Evolutionary conservation across 2,888 invertebrate genomes (phyloP).

Genomic region (Pollenia angustigena): DNA sequence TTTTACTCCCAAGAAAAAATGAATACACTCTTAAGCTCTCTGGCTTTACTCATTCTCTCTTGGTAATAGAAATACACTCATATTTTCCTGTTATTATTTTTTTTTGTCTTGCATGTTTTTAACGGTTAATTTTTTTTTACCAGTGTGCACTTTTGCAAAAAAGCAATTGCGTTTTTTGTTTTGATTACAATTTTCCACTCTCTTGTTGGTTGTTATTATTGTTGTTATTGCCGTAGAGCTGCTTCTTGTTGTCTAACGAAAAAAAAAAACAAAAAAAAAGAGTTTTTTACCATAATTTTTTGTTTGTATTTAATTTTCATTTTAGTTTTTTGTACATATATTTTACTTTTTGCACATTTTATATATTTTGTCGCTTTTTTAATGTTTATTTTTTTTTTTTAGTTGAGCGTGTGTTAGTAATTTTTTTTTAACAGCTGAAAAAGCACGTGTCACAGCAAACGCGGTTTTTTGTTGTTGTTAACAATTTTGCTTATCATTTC

Average conservation of each 20-base stretch:
- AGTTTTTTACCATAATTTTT: conserved; percentile 30
- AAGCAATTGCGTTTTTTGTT: conserved; percentile 67
- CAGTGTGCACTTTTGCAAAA: conserved; percentile 42
- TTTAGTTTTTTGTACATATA: conserved; percentile 59
- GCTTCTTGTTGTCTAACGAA: conserved; percentile 26
- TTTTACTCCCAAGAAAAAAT: conserved; percentile 64
- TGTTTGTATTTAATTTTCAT: conserved; percentile 62
- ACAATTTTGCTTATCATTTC: conserved; percentile 56
- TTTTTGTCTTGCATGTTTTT: conserved; percentile 37
- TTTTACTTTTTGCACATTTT: conserved; percentile 25
- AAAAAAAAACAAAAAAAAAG: conserved; percentile 10
- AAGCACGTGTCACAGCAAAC: conserved; percentile 81
- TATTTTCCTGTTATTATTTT: background rate
- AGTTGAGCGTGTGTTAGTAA: conserved; percentile 44
- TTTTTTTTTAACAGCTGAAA: conserved; percentile 82
- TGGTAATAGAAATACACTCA: conserved; percentile 19
- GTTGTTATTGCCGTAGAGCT: conserved; percentile 4
- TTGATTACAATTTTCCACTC: conserved; percentile 72
- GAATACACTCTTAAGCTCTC: conserved; percentile 77
- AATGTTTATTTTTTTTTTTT: conserved; percentile 71
- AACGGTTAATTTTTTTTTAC: conserved; percentile 54
- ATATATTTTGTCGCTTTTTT: conserved; percentile 54
- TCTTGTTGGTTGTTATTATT: conserved; percentile 9
- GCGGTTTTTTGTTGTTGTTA: conserved; percentile 75
- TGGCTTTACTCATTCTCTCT: conserved; percentile 28